These are phyloP conservation scores for Machaerirhynchus nigripectus DNA, from an alignment of 2,113 vertebrate species.

Conservation along the genomic window DNA sequence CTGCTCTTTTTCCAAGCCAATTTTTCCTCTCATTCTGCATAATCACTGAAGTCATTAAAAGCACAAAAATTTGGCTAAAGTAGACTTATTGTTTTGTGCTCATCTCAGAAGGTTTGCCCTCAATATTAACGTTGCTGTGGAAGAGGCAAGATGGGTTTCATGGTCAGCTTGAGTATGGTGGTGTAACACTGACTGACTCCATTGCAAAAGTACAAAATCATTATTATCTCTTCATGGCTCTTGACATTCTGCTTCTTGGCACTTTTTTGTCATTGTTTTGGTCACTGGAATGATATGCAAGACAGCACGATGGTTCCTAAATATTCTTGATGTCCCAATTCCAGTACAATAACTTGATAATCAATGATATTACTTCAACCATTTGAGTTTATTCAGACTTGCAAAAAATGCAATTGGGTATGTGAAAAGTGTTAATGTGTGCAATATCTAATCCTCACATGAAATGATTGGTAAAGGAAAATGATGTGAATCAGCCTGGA, in stretches of 20 bases:
- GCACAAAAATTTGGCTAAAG: background rate
- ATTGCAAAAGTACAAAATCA: background rate
- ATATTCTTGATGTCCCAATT: background rate
- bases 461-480: background rate
- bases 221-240: background rate
- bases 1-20: background rate
- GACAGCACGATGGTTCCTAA: background rate
- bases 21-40: background rate
- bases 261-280: background rate
- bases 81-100: background rate
- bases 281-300: background rate
- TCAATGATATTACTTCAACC: background rate
- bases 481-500: background rate
- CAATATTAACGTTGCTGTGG: background rate
- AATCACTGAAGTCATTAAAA: background rate
- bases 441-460: background rate
- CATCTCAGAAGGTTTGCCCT: background rate
- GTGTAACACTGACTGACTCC: background rate
- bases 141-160: background rate
- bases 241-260: background rate
- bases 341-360: background rate
- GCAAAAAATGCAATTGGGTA: accelerated
- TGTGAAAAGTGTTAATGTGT: background rate
- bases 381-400: background rate
- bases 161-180: background rate